Evolutionary conservation across 2,888 invertebrate species (phyloP).

Genomic region (Rhopalosiphum nymphaeae): DNA sequence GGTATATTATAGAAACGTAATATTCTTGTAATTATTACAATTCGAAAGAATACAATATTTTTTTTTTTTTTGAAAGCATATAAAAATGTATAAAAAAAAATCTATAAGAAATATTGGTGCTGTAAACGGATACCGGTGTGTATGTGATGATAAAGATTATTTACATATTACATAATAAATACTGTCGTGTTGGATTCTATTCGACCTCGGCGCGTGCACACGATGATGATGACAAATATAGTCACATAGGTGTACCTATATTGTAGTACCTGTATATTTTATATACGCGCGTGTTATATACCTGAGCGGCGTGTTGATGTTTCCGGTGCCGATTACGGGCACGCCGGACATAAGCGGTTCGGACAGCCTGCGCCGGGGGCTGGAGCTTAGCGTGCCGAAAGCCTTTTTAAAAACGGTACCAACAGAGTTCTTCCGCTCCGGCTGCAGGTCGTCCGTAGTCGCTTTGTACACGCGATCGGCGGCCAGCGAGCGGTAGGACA

Average conservation of each 20-base stretch:
- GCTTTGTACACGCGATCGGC: conserved; percentile 77
- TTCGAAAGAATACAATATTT: not conserved
- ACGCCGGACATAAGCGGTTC: conserved; percentile 64
- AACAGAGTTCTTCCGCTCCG: conserved; percentile 63
- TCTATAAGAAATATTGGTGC: not conserved
- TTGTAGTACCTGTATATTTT: not conserved
- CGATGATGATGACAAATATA: not conserved
- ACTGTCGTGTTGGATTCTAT: not conserved
- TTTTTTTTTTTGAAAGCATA: not conserved
- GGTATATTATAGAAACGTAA: not conserved
- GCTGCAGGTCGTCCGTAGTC: conserved; percentile 70
- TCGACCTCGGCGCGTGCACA: not conserved
- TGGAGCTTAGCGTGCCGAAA: conserved; percentile 60
- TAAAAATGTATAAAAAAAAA: not conserved
- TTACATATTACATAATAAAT: not conserved
- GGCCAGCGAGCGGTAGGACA: conserved; percentile 76
- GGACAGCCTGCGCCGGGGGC: conserved; percentile 65
- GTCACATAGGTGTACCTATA: not conserved
- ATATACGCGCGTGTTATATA: conserved; percentile 25
- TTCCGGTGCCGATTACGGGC: conserved; percentile 61
- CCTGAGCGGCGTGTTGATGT: conserved; percentile 64
- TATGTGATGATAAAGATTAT: not conserved
- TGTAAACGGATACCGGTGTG: not conserved
- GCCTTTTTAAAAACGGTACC: conserved; percentile 63
- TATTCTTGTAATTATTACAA: not conserved